Conservation (phyloP, 2,797 vertebrate species). For the Halcyon chelicuti region DNA sequence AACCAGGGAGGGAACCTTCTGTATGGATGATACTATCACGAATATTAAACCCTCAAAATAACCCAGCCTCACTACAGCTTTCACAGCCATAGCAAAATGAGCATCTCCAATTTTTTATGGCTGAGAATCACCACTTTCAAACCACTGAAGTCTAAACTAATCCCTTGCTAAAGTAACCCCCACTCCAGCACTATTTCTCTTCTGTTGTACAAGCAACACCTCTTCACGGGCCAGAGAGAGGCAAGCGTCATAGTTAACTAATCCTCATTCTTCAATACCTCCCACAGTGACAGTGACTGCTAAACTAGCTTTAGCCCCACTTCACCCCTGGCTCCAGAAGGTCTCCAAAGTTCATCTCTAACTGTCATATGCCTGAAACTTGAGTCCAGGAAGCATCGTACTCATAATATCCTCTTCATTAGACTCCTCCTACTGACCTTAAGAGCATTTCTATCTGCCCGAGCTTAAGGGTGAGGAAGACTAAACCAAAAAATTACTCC, state of each 20-base stretch:
- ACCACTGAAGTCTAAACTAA: neutral
- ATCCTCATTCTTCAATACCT: neutral
- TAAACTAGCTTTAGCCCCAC: neutral
- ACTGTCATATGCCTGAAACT: neutral
- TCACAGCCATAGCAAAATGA: neutral
- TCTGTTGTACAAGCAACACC: neutral
- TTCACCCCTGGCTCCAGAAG: neutral
- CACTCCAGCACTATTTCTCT: neutral
- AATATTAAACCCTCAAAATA: neutral
- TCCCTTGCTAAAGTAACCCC: neutral
- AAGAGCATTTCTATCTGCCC: neutral
- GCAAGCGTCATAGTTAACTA: neutral
- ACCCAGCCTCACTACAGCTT: neutral
- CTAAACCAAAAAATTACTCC: neutral
- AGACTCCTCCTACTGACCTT: neutral
- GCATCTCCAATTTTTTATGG: neutral
- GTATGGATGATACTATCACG: neutral
- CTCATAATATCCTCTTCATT: neutral
- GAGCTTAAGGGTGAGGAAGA: neutral
- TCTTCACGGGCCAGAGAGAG: rapidly evolving
- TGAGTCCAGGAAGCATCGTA: neutral
- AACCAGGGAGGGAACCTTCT: neutral
- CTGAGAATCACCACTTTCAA: neutral
- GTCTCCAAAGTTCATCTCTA: neutral
- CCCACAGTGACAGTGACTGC: neutral